phyloP scores from a whole-genome alignment of 2,113 vertebrate genomes.

The Perca flavescens region DNA sequence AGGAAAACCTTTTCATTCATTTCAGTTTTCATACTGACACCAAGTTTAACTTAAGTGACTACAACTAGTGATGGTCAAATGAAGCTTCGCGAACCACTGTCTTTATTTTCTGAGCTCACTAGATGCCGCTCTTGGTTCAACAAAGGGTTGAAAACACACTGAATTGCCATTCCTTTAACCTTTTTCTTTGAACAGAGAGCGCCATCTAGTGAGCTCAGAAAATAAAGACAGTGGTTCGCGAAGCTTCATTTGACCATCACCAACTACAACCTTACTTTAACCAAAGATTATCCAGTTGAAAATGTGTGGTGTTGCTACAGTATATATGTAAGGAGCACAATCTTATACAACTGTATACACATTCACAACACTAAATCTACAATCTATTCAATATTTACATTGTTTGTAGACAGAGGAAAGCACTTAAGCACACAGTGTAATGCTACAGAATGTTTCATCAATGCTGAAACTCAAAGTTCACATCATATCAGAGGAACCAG shows the following conservation, averaged over 20 bases:
- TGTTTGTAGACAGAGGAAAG: neutral
- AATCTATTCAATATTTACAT: neutral
- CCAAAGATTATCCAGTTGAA: neutral
- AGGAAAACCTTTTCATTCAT: too few species aligned
- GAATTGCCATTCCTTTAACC: too few species aligned
- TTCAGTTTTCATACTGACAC: neutral
- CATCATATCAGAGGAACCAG: conserved; percentile 53
- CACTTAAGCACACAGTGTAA: neutral
- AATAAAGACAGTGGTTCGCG: too few species aligned
- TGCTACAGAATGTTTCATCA: neutral
- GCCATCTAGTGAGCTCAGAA: too few species aligned
- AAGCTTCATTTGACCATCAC: too few species aligned
- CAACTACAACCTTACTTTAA: neutral
- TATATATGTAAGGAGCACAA: neutral
- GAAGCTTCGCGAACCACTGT: too few species aligned
- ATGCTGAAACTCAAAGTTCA: conserved; percentile 26
- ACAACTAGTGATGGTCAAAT: too few species aligned
- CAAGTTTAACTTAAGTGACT: neutral
- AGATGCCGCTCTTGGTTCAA: too few species aligned
- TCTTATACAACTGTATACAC: neutral
- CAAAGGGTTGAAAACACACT: too few species aligned
- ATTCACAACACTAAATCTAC: neutral
- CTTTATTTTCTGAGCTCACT: too few species aligned
- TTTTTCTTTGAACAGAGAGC: too few species aligned
- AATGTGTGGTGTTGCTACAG: neutral